These are phyloP conservation scores for Drusus annulatus DNA, from an alignment of 1,140 invertebrate genomes.

Conservation along the genomic window DNA sequence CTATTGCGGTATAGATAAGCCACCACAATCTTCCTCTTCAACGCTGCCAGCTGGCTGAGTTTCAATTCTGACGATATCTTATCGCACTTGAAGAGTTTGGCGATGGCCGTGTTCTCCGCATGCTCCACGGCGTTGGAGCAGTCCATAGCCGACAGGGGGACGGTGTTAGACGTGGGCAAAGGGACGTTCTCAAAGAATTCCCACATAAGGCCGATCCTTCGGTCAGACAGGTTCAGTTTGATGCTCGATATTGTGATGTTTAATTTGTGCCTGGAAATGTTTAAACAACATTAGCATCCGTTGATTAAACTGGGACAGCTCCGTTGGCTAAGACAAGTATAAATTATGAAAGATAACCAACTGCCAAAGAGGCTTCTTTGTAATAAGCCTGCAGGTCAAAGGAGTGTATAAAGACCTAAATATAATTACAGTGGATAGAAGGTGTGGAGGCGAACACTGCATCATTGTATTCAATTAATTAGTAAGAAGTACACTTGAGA, in stretches of 20 bases:
- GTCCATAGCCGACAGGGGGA: constrained; percentile 68
- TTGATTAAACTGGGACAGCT: too few relatives aligned
- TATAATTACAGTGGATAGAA: too few relatives aligned
- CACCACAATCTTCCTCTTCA: constrained; percentile 68
- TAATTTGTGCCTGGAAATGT: constrained; percentile 80
- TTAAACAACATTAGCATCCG: too few relatives aligned
- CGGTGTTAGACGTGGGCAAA: constrained; percentile 69
- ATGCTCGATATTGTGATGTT: constrained; percentile 81
- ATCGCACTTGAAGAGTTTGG: constrained; percentile 62
- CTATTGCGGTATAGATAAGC: constrained; percentile 68
- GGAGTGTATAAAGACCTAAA: too few relatives aligned
- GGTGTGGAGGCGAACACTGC: too few relatives aligned
- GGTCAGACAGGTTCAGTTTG: constrained; percentile 86
- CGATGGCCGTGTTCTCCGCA: constrained; percentile 63
- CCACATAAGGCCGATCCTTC: constrained; percentile 77
- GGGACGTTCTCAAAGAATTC: constrained; percentile 82
- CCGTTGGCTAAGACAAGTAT: too few relatives aligned
- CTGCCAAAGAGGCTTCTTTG: too few relatives aligned
- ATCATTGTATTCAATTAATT: too few relatives aligned
- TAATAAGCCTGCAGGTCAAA: too few relatives aligned
- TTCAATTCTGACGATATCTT: constrained; percentile 64
- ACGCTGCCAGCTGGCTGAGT: constrained; percentile 63
- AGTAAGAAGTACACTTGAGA: too few relatives aligned
- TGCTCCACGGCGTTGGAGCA: constrained; percentile 62
- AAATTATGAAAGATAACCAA: too few relatives aligned